These are phyloP conservation scores for Malurus cyaneus DNA, from an alignment of 2,113 vertebrate genomes.

Conservation along the genomic window DNA sequence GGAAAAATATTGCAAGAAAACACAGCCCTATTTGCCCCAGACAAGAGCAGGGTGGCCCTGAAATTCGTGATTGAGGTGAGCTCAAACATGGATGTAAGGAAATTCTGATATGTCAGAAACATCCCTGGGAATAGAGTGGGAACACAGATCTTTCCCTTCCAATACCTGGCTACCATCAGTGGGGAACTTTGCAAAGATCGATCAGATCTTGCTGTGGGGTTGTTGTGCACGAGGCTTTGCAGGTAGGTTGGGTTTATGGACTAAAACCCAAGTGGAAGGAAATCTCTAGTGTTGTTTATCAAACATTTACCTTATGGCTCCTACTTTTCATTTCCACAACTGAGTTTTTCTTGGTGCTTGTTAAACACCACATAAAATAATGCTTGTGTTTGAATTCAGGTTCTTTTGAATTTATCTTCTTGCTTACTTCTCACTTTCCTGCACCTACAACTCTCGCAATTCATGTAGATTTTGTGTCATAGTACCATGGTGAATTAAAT, in stretches of 20 bases:
- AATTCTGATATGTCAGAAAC: neutral
- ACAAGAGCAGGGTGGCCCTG: neutral
- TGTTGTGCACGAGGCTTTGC: accelerated
- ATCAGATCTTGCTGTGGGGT: accelerated
- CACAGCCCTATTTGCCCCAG: neutral
- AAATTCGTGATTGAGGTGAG: neutral
- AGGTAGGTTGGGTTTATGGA: neutral
- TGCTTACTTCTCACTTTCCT: neutral
- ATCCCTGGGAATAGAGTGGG: neutral
- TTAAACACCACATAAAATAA: neutral
- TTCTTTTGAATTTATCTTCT: neutral
- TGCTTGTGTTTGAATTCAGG: neutral
- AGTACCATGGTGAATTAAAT: neutral
- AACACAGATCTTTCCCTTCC: neutral
- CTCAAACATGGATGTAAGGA: neutral
- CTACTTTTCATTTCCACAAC: neutral
- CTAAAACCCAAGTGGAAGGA: neutral
- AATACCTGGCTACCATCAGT: accelerated
- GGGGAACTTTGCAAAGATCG: neutral
- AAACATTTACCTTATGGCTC: neutral
- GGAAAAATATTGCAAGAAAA: neutral
- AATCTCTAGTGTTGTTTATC: neutral
- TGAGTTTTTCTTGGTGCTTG: neutral
- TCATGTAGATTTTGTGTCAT: neutral
- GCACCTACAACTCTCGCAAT: neutral